Base-by-base conservation (phyloP, 2,113 vertebrate species). In the Rhineura floridana region DNA sequence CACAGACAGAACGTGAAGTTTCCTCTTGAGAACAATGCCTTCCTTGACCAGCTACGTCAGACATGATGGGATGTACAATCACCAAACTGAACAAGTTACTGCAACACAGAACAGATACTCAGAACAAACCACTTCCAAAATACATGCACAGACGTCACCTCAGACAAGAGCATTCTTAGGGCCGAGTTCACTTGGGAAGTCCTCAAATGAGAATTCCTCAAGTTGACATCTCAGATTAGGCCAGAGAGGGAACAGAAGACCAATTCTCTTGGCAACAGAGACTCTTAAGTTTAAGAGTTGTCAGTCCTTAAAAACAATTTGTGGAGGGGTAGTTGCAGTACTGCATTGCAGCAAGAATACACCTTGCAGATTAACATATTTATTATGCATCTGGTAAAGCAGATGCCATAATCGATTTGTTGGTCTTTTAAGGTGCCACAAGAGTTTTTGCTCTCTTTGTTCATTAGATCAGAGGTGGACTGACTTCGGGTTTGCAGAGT, bases 101-200 rank as follows among this genome's bases (percentile, higher is more conserved):
- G 65, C 63, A 76, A 86, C 52, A 83, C 44, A 88, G 44, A 21
- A 82, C 11, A 1, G 44, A 86, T 90, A 10, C 36, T 89, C 70
- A 10, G 15, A 77, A 77, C 81, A 52, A n/a, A 85, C 62, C 25
- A 12, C 25, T 81, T 89, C 30, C 85, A 72, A 63, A 86, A 77
- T 70, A 88, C 91, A 91, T 93, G 94, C 94, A 92, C 85, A 88
- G 46, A n/a, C 19, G 33, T 2, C 23, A 28, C 8, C 2, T 46
- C 23, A 23, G 13, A 81, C 36, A 25, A 13, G 11, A 76, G 17
- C 39, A 23, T 50, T 48, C 59, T 15, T 12, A 8, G 46, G n/a
- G 5, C 28, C 1, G 9, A 1, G 48, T 55, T 85, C 42, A 33
- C 1, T 36, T 7, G 30, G 19, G 12, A 11, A 15, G n/a, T 33